These are phyloP conservation scores for Elephantulus edwardii DNA, from an alignment of 2,113 vertebrate genomes.

Conservation along the genomic window DNA sequence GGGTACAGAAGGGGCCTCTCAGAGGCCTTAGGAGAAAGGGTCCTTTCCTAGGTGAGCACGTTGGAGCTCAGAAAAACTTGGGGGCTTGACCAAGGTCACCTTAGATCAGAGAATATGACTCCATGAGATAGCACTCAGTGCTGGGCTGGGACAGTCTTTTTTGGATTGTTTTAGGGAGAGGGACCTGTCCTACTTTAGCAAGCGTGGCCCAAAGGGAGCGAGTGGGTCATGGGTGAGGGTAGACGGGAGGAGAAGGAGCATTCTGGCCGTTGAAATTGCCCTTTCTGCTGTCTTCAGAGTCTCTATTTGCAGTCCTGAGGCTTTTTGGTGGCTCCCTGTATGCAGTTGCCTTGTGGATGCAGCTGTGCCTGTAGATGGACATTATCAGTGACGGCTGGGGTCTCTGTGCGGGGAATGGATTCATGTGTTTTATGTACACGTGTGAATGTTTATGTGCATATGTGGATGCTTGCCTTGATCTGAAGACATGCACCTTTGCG, in stretches of 20 bases:
- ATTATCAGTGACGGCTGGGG: accelerated
- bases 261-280: background rate
- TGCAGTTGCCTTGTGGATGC: background rate
- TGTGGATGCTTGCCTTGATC: background rate
- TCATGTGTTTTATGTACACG: background rate
- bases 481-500: background rate
- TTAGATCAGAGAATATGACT: background rate
- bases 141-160: background rate
- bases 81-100: background rate
- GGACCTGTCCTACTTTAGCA: background rate
- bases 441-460: background rate
- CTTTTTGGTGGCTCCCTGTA: background rate
- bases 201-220: background rate
- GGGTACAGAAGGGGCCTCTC: background rate
- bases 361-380: background rate
- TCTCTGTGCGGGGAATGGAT: background rate
- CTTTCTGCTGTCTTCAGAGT: background rate
- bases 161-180: background rate
- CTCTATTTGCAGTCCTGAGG: background rate
- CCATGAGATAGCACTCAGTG: accelerated
- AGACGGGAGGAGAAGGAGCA: background rate
- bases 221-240: background rate
- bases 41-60: background rate
- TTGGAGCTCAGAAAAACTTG: background rate
- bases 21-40: background rate